These are phyloP conservation scores for Amphipoea lucens DNA, from an alignment of 2,888 invertebrate species.

Conservation along the genomic window DNA sequence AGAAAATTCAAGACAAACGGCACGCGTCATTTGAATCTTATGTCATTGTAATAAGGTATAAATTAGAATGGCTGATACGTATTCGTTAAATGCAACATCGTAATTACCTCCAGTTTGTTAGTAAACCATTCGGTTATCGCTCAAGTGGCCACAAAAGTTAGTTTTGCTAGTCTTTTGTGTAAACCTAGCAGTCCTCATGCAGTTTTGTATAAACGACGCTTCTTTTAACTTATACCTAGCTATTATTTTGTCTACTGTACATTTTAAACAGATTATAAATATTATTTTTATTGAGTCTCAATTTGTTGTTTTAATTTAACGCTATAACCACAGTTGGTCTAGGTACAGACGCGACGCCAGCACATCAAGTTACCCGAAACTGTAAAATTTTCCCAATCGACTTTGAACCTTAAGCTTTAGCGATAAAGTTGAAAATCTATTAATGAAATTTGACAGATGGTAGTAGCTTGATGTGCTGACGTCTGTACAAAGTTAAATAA, in stretches of 20 bases:
- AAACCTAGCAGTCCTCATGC: constrained; percentile 55
- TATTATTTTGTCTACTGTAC: constrained; percentile 74
- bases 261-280: constrained; percentile 75
- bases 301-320: constrained; percentile 55
- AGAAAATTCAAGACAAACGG: not conserved
- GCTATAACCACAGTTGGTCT: not conserved
- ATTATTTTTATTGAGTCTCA: constrained; percentile 75
- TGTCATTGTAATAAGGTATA: not conserved
- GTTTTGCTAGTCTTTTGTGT: constrained; percentile 68
- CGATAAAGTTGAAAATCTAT: too few relatives aligned
- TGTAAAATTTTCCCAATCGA: too few relatives aligned
- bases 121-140: constrained; percentile 49
- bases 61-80: not conserved
- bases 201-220: constrained; percentile 69
- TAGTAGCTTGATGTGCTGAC: too few relatives aligned
- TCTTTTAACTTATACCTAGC: constrained; percentile 56
- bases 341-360: too few relatives aligned
- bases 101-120: constrained; percentile 11
- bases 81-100: not conserved
- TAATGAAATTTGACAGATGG: too few relatives aligned
- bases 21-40: not conserved
- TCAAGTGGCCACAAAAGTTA: constrained; percentile 53
- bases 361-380: too few relatives aligned
- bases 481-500: too few relatives aligned
- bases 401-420: too few relatives aligned